Percentiles rank a stretch among this genome's conserved stretches.
phyloP scores from a whole-genome alignment of 2,797 vertebrate species.

The Apogon hyalosoma region DNA sequence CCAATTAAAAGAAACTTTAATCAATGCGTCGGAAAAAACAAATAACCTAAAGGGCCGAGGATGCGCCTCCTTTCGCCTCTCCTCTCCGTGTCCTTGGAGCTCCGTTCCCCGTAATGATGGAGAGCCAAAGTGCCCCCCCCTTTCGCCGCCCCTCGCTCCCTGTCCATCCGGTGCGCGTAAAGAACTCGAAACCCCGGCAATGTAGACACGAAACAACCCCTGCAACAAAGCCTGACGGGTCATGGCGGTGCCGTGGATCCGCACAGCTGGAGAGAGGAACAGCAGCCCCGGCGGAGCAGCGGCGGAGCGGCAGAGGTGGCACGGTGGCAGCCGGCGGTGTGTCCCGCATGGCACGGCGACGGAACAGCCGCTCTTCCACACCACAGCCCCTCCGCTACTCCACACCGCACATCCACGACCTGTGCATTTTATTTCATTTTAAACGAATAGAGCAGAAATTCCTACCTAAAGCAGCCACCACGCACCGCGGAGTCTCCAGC shows the following conservation, averaged over 20 bases:
- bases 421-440: not conserved
- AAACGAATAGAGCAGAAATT: not conserved
- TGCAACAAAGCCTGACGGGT: not conserved
- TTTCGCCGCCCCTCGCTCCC: constrained; percentile 33
- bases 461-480: constrained; percentile 47
- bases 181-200: not conserved
- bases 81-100: constrained; percentile 73
- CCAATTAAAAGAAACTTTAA: constrained; percentile 1
- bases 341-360: constrained; percentile 73
- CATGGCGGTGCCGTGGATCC: constrained; percentile 30
- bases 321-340: constrained; percentile 62
- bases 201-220: not conserved
- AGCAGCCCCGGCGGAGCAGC: constrained; percentile 14
- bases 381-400: not conserved
- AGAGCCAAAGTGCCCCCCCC: constrained; percentile 55
- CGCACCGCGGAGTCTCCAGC: constrained; percentile 52
- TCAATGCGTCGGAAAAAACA: not conserved
- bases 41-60: constrained; percentile 33
- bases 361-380: constrained; percentile 33
- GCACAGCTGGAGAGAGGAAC: constrained; percentile 63
- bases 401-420: constrained; percentile 2
- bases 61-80: constrained; percentile 35
- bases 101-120: constrained; percentile 46
- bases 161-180: constrained; percentile 35
- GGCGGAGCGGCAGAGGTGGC: constrained; percentile 44